Evolutionary conservation across 2,888 invertebrate genomes (phyloP).

Genomic region (Mimachlamys varia): DNA sequence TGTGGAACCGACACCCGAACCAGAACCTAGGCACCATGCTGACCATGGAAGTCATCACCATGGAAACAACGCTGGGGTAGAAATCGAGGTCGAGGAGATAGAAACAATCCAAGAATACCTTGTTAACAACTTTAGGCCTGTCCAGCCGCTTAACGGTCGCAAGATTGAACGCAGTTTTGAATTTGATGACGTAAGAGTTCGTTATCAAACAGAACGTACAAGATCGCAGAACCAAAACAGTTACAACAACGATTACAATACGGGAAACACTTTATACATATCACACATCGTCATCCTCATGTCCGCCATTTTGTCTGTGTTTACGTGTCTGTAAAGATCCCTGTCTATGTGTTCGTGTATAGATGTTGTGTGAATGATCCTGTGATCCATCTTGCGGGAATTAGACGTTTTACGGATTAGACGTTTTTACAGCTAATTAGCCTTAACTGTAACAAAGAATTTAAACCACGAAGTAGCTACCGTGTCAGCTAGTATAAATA

Average conservation of each 20-base stretch:
- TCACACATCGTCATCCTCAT: not conserved
- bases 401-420: too few species aligned
- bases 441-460: too few species aligned
- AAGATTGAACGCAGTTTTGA: slow-evolving; percentile 71
- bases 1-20: not conserved
- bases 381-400: too few species aligned
- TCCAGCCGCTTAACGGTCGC: slow-evolving; percentile 74
- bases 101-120: slow-evolving; percentile 61
- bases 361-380: too few species aligned
- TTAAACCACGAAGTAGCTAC: too few species aligned
- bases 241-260: not conserved
- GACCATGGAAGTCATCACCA: not conserved
- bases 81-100: slow-evolving; percentile 45
- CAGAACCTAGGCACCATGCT: not conserved
- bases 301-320: not conserved
- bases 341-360: too few species aligned
- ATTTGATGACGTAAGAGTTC: not conserved
- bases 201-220: not conserved
- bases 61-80: slow-evolving; percentile 27
- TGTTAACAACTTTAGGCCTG: slow-evolving; percentile 75
- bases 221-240: not conserved
- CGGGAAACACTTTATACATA: not conserved
- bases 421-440: too few species aligned
- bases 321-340: not conserved
- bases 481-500: too few species aligned